Evolutionary conservation across 2,888 invertebrate species (phyloP).

Genomic region (Sphaerophoria taeniata): DNA sequence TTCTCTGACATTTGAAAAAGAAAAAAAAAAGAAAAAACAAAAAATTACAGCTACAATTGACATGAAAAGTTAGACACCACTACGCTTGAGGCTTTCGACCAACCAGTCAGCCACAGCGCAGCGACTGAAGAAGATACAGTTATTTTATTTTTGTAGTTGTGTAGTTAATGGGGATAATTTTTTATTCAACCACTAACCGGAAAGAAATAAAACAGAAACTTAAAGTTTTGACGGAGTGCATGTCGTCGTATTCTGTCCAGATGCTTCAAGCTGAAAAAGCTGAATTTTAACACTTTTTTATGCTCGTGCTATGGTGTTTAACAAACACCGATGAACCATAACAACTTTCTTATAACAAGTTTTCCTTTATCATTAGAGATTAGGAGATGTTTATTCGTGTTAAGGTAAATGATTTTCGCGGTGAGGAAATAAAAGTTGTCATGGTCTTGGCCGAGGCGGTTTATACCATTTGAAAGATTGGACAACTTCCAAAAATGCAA

Average conservation of each 20-base stretch:
- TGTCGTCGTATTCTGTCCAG: slow-evolving; percentile 3
- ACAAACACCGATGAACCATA: slow-evolving; percentile 21
- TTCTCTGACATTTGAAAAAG: slow-evolving; percentile 62
- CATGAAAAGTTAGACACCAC: slow-evolving; percentile 36
- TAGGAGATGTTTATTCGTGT: slow-evolving; percentile 4
- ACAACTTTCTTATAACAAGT: slow-evolving; percentile 32
- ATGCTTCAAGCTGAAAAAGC: slow-evolving; percentile 25
- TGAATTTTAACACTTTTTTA: slow-evolving; percentile 33
- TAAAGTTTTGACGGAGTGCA: slow-evolving; percentile 16
- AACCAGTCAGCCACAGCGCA: neutral
- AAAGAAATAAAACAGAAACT: slow-evolving; percentile 56
- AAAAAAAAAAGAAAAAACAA: slow-evolving; percentile 29
- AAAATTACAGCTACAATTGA: slow-evolving; percentile 16
- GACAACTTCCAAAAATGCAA: slow-evolving; percentile 10
- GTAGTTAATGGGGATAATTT: slow-evolving; percentile 18
- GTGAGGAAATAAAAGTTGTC: slow-evolving; percentile 22
- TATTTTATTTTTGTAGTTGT: slow-evolving; percentile 4
- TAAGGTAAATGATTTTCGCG: slow-evolving; percentile 2
- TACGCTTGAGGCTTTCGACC: neutral
- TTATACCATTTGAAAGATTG: slow-evolving; percentile 4
- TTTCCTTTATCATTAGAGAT: slow-evolving; percentile 16
- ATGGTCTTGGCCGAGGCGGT: slow-evolving; percentile 27
- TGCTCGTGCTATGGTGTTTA: slow-evolving; percentile 28
- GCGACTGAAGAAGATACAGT: slow-evolving; percentile 50
- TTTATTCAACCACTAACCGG: slow-evolving; percentile 56